phyloP scores from a whole-genome alignment of 2,797 vertebrate species.

The Jordanella pulchra region DNA sequence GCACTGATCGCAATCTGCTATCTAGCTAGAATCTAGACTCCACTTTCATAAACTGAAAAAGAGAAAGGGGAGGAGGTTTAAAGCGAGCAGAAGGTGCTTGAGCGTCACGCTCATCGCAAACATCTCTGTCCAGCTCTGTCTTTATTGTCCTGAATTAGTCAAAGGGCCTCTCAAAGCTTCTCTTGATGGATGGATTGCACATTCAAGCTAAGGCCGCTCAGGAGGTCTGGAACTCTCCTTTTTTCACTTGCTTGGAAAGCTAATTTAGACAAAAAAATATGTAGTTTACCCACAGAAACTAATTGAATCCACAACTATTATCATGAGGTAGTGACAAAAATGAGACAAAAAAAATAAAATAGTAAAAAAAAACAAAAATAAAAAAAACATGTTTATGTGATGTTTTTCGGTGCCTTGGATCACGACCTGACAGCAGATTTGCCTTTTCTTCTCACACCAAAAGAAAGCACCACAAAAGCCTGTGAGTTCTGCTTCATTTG shows the following conservation, averaged over 20 bases:
- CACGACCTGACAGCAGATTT: slow-evolving; percentile 72
- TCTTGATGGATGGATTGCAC: slow-evolving; percentile 69
- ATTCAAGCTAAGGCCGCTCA: slow-evolving; percentile 54
- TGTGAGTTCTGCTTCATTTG: slow-evolving; percentile 89
- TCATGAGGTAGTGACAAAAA: slow-evolving; percentile 53
- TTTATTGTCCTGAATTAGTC: slow-evolving; percentile 89
- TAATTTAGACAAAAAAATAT: slow-evolving; percentile 67
- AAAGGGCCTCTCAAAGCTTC: slow-evolving; percentile 82
- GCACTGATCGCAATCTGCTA: slow-evolving; percentile 77
- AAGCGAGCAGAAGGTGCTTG: slow-evolving; percentile 69
- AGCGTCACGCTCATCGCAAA: slow-evolving; percentile 70
- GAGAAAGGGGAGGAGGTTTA: slow-evolving; percentile 54
- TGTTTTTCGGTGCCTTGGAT: slow-evolving; percentile 68
- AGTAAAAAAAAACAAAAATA: neutral
- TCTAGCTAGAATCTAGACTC: slow-evolving; percentile 69
- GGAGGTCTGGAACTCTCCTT: slow-evolving; percentile 31
- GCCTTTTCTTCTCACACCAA: slow-evolving; percentile 72
- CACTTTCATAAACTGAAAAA: slow-evolving; percentile 67
- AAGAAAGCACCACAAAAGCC: slow-evolving; percentile 86
- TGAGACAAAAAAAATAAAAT: slow-evolving; percentile 24
- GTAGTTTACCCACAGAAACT: slow-evolving; percentile 72
- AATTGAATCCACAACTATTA: slow-evolving; percentile 63
- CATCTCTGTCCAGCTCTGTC: slow-evolving; percentile 71
- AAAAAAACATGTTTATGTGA: slow-evolving; percentile 65
- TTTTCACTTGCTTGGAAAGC: slow-evolving; percentile 50